Conservation (phyloP, 2,888 invertebrate species). For the Amblyjoppa proteus region DNA sequence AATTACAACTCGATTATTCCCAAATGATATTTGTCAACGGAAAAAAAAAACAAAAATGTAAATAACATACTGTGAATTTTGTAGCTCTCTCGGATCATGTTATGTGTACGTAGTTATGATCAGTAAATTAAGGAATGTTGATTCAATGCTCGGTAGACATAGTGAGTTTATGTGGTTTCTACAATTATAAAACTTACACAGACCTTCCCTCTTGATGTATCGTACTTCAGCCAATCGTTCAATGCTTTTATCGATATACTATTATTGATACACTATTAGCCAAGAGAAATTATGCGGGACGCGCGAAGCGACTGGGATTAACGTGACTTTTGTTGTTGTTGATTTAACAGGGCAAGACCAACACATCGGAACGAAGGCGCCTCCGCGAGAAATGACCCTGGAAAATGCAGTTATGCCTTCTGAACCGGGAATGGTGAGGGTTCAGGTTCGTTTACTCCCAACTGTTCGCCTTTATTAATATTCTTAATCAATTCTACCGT, state of each 20-base stretch:
- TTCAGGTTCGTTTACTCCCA: constrained; percentile 84
- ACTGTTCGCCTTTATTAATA: constrained; percentile 61
- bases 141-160: constrained; percentile 51
- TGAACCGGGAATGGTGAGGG: constrained; percentile 90
- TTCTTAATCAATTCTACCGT: constrained; percentile 59
- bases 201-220: constrained; percentile 8
- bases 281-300: background rate
- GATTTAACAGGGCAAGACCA: constrained; percentile 86
- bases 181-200: background rate
- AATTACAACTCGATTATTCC: background rate
- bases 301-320: background rate
- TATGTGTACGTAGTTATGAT: constrained; percentile 67
- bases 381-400: constrained; percentile 94
- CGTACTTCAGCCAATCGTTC: background rate
- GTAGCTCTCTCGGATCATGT: constrained; percentile 69
- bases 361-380: constrained; percentile 90
- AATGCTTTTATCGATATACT: constrained; percentile 1
- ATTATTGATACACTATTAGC: background rate
- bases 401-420: constrained; percentile 92
- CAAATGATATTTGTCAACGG: background rate
- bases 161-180: constrained; percentile 28
- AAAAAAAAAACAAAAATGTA: constrained; percentile 17
- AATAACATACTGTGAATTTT: constrained; percentile 56
- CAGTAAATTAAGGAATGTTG: constrained; percentile 58
- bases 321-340: background rate